Base-by-base conservation (phyloP, 2,113 vertebrate species). In the Nothobranchius kuhntae region DNA sequence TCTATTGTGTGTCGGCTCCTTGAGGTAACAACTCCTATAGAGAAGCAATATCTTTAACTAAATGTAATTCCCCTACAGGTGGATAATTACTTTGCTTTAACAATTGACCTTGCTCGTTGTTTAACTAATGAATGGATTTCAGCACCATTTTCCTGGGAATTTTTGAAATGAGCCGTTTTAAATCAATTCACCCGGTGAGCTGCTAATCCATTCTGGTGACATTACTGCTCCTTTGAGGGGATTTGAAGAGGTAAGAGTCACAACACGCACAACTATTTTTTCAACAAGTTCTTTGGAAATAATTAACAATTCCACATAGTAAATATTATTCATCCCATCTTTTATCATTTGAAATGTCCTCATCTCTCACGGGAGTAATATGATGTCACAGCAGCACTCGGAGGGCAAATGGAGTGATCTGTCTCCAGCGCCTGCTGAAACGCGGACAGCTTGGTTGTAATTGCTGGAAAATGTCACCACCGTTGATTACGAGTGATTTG, bases 401-500 rank as follows among this genome's bases (percentile, higher is more conserved):
- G 60, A 45, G 77, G 75, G 67, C 60, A 61, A 75, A 80, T 26
- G 42, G 73, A 86, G 72, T 63, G 83, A 78, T 84, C 78, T 14
- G 47, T 78, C 80, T 75, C 59, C 55, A 51, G 73, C 68, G 73
- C 55, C 53, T 40, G 53, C 64, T 65, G 67, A 86, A 84, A 81
- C 6, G 12, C 65, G 68, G 78, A 88, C 79, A 86, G 83, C 83
- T 79, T 86, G 74, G 65, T 80, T 78, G 68, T 91, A 91, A 92
- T 89, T 92, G 86, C 79, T 73, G 57, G 71, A 73, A 92, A 92
- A 93, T 92, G 91, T 91, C 90, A 92, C 62, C 84, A 59, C 72
- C 87, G 87, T 88, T 92, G 90, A 93, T 92, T 91, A 91, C 60
- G 71, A 90, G 83, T 81, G 75, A 91, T 91, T 90, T 91, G 87